Percentiles rank a stretch among this genome's conserved stretches.
These are phyloP conservation scores for Balaeniceps rex DNA, from an alignment of 2,113 vertebrate genomes.

Conservation along the genomic window DNA sequence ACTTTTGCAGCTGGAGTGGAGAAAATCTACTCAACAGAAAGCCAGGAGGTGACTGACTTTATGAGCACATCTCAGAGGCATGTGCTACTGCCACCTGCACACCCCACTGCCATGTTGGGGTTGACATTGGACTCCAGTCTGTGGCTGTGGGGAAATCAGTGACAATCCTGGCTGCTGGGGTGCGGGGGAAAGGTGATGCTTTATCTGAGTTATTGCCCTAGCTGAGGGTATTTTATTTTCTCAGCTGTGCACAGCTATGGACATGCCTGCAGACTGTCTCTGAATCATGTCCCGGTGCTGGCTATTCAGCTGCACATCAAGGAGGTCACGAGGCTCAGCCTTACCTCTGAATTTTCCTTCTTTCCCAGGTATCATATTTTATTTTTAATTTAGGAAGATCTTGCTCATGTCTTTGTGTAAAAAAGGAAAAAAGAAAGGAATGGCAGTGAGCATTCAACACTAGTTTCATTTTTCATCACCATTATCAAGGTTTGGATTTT, in stretches of 20 bases:
- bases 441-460: background rate
- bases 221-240: background rate
- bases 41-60: background rate
- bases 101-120: background rate
- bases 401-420: background rate
- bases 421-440: background rate
- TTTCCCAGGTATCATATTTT: background rate
- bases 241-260: background rate
- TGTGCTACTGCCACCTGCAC: background rate
- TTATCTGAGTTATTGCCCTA: background rate
- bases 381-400: background rate
- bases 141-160: background rate
- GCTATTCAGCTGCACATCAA: background rate
- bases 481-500: constrained; percentile 33
- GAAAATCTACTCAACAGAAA: background rate
- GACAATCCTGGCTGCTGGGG: background rate
- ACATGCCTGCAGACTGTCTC: background rate
- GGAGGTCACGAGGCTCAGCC: background rate
- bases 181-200: background rate
- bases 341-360: background rate
- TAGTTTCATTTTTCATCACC: constrained; percentile 8
- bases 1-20: background rate
- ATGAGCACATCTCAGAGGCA: background rate
- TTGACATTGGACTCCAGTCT: background rate
- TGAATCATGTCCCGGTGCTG: background rate